These are phyloP conservation scores for Aelia acuminata DNA, from an alignment of 2,888 invertebrate species.

Conservation along the genomic window DNA sequence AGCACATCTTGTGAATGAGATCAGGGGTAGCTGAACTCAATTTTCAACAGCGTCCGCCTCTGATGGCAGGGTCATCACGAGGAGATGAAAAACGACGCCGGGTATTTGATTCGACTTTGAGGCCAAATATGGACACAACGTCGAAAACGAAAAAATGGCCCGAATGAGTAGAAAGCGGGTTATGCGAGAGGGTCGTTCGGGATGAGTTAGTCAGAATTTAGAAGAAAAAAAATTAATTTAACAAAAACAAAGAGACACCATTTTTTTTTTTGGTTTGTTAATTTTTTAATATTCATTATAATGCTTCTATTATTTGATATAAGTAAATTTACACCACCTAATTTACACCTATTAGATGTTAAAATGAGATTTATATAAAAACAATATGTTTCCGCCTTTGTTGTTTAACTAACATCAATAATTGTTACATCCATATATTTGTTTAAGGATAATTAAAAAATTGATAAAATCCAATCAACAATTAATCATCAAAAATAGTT, in stretches of 20 bases:
- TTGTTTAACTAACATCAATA: too few relatives aligned
- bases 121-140: constrained; percentile 39
- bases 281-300: background rate
- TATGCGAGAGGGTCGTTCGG: background rate
- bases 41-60: background rate
- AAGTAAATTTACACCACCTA: too few relatives aligned
- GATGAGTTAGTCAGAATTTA: constrained; percentile 13
- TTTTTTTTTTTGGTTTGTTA: background rate
- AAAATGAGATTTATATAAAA: too few relatives aligned
- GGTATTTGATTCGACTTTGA: constrained; percentile 26
- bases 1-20: background rate
- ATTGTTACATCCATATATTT: too few relatives aligned
- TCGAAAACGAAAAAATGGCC: background rate
- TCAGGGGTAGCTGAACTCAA: background rate
- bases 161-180: constrained; percentile 51
- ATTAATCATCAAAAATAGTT: too few relatives aligned
- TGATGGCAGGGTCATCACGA: constrained; percentile 10
- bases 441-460: too few relatives aligned
- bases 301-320: background rate
- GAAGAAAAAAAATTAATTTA: background rate
- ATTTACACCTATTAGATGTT: too few relatives aligned
- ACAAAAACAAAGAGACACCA: background rate
- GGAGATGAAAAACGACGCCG: background rate
- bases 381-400: too few relatives aligned
- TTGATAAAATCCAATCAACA: too few relatives aligned